A percentile compares a stretch with the other conserved stretches of the same genome.
Evolutionary conservation across 1,140 invertebrate species (phyloP).

Genomic region (Drosophila mayri): DNA sequence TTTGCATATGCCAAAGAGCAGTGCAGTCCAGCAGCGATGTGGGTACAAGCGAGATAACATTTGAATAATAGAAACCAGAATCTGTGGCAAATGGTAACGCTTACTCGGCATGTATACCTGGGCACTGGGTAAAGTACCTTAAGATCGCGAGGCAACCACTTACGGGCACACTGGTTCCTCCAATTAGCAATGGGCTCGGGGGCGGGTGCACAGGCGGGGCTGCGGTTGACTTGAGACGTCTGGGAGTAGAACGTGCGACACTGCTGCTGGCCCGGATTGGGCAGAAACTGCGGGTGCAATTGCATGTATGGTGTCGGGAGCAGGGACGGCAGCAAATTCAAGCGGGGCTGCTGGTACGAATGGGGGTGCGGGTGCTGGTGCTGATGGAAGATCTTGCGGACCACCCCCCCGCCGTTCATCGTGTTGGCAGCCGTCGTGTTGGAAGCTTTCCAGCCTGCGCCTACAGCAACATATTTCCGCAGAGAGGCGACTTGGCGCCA

Average conservation of each 20-base stretch:
- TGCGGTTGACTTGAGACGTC: conserved; percentile 17
- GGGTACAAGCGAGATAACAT: background rate
- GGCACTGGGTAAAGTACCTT: too few relatives aligned
- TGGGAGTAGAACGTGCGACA: conserved; percentile 25
- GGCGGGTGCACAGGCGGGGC: background rate
- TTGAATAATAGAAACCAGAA: background rate
- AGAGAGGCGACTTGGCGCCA: conserved; percentile 18
- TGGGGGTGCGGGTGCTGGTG: background rate
- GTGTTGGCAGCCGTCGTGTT: conserved; percentile 27
- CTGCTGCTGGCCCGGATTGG: background rate
- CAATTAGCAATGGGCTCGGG: conserved; percentile 15
- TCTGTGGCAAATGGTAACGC: background rate
- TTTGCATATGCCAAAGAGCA: conserved; percentile 22
- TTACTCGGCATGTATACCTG: background rate
- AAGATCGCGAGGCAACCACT: conserved; percentile 26
- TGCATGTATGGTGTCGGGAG: conserved; percentile 3
- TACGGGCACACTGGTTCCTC: conserved; percentile 58
- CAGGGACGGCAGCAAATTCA: conserved; percentile 1
- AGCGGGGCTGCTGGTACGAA: background rate
- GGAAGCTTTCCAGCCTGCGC: conserved; percentile 15
- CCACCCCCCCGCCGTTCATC: conserved; percentile 36
- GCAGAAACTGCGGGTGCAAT: conserved; percentile 12
- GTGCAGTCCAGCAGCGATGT: background rate
- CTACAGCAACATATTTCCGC: conserved; percentile 27
- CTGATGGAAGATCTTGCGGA: conserved; percentile 25